Percentiles rank a stretch among this genome's conserved stretches.
phyloP scores from a whole-genome alignment of 2,797 vertebrate species.

The Anolis apletophallus region DNA sequence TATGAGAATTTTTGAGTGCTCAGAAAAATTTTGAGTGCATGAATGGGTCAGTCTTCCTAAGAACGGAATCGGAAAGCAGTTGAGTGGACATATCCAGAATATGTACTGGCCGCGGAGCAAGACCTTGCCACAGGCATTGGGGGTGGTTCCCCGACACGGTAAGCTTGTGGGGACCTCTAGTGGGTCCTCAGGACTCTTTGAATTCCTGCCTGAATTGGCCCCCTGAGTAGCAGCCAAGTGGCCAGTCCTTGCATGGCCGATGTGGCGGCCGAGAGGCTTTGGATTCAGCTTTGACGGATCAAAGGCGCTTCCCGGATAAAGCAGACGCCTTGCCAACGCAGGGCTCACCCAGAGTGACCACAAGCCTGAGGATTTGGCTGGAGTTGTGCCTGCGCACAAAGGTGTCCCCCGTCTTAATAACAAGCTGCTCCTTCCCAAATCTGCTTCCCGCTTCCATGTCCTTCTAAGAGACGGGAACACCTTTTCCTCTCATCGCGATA shows the following conservation, averaged over 20 bases:
- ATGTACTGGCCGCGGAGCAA: too few relatives aligned
- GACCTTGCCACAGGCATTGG: neutral
- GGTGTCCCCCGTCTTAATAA: too few relatives aligned
- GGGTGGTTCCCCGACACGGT: slow-evolving; percentile 9
- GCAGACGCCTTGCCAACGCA: neutral
- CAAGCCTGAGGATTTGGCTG: too few relatives aligned
- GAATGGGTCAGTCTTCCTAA: neutral
- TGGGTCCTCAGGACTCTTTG: slow-evolving; percentile 25
- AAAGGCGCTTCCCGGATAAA: neutral
- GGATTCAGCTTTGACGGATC: neutral
- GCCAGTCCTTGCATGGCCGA: slow-evolving; percentile 9
- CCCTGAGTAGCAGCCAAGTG: neutral
- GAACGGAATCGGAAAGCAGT: neutral
- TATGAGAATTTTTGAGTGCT: neutral
- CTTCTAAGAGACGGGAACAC: too few relatives aligned
- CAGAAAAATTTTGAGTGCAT: neutral
- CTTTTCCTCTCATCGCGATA: too few relatives aligned
- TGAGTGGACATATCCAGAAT: too few relatives aligned
- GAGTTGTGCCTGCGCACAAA: too few relatives aligned
- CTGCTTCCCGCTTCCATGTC: too few relatives aligned
- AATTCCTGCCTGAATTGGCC: slow-evolving; percentile 13
- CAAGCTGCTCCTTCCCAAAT: too few relatives aligned
- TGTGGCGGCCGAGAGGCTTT: neutral
- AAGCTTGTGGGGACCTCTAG: slow-evolving; percentile 43
- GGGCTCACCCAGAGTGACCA: too few relatives aligned